A percentile compares a stretch with the other conserved stretches of the same genome.
Conservation (phyloP, 2,797 vertebrate genomes). For the Oreochromis mossambicus region DNA sequence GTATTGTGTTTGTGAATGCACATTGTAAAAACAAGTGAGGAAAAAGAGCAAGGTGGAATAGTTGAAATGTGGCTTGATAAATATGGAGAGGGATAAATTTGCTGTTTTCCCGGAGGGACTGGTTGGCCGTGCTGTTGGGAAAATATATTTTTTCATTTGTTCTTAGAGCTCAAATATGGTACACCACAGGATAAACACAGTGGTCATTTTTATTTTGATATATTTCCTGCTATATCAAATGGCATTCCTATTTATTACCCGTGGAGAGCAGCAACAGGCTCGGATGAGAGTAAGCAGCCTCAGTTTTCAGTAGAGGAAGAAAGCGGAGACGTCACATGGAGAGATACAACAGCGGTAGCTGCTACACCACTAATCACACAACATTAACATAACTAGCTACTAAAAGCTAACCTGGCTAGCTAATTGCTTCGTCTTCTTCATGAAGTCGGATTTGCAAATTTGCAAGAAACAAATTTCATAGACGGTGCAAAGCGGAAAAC, state of each 20-base stretch:
- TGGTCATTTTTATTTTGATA: not conserved
- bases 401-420: constrained; percentile 34
- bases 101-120: not conserved
- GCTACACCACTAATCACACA: constrained; percentile 56
- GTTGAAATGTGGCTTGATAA: not conserved
- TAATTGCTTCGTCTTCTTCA: not conserved
- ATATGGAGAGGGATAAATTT: not conserved
- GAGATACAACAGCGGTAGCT: constrained; percentile 44
- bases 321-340: constrained; percentile 56
- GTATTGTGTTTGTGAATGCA: not conserved
- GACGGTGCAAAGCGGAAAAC: not conserved
- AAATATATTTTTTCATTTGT: not conserved
- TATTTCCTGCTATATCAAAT: not conserved
- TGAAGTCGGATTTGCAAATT: not conserved
- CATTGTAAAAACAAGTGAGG: not conserved
- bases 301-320: constrained; percentile 48
- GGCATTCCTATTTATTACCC: constrained; percentile 7
- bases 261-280: constrained; percentile 48
- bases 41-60: not conserved
- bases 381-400: constrained; percentile 46
- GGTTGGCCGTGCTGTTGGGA: not conserved
- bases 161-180: not conserved
- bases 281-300: not conserved
- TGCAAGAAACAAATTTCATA: not conserved
- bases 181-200: not conserved